Evolutionary conservation across 2,888 invertebrate genomes (phyloP), one percentile per base, ranked within the genome.

Genomic region (Chloromyia formosa): DNA sequence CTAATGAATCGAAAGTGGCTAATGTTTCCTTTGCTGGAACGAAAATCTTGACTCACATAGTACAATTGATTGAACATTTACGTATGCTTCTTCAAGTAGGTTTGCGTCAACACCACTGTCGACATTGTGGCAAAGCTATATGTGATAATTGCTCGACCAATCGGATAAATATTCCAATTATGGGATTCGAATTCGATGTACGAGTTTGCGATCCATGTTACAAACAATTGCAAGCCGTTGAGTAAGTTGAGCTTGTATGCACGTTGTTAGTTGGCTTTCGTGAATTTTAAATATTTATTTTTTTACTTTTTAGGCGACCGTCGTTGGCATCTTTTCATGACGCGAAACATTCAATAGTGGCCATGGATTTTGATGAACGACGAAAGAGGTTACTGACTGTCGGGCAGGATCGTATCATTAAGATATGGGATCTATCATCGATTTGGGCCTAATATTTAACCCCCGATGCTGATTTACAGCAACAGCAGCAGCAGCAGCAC

Each of bases 121-220:
- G 95, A 73, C 91, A 94, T 86, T 99, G 98, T 86, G 99, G 99
- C 60, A 93, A 93, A 84, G 98, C 99, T 14, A 92, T 97, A 73
- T 99, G 99, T 86, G 96, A 94, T 82, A 89, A 90, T 79, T 99
- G 99, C 85, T 96, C 96, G 16, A 90, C 92, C 74, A 92, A 94
- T 84, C 91, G 94, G 77, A 90, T 96, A 80, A 93, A 94, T 75
- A 94, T 98, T 83, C 98, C 99, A 1, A 88, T 93, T 71, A 95
- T 98, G 95, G 99, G 99, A 64, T 98, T 97, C 87, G 99, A 99
- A 87, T 97, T 96, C 87, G 94, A 95, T 83, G 97, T 98, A 78
- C 90, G 99, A 76, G 94, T 98, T 73, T 99, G 99, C 87, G 94
- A 96, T 83, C 92, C 91, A 49, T 99, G 99, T 87, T 93, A 93